Evolutionary conservation across 2,113 vertebrate species (phyloP), one percentile per base, ranked within the genome.

Genomic region (Cyrtonyx montezumae): DNA sequence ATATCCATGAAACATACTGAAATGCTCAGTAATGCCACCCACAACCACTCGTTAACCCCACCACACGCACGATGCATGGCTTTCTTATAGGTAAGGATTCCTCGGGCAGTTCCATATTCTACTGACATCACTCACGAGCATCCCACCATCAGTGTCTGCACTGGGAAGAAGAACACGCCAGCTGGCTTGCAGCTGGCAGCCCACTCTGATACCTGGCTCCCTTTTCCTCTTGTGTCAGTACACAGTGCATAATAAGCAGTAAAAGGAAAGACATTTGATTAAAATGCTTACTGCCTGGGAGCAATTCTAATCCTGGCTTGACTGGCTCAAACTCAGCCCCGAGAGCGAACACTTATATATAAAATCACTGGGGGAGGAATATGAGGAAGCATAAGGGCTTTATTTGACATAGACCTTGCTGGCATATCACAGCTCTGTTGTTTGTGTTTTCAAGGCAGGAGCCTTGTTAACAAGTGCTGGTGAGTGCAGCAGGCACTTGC

Each of bases 1-100:
- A 8, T 18, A 46, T 4, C 36, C 22, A 43, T 14, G n/a, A 30
- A 69, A 18, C 19, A 18, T 12, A 16, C 0, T 9, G 32, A 53
- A 4, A 8, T 8, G 28, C 69, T 53, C 73, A 37, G 49, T 13
- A 28, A 40, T 21, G 12, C 48, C 37, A 11, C 5, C 48, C 48
- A 36, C 37, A 67, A 4, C 34, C 4, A 0, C 45, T 62, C 0
- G 0, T 53, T 56, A 5, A 46, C 32, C 32, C 15, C 25, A 25
- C 40, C 20, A 16, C 58, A 49, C 3, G 6, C 79, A 79, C 0
- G 0, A 36, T 9, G 22, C 23, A 15, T 4, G 9, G 8, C 13
- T 63, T 63, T 71, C 51, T 62, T 53, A 6, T 1, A 74, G 75
- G 26, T 3, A 2, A 69, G 25, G 32, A 51, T 67, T 79, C 37